Conservation (phyloP, 37 sponge, comb jelly and placozoan species). For the Bolinopsis microptera region DNA sequence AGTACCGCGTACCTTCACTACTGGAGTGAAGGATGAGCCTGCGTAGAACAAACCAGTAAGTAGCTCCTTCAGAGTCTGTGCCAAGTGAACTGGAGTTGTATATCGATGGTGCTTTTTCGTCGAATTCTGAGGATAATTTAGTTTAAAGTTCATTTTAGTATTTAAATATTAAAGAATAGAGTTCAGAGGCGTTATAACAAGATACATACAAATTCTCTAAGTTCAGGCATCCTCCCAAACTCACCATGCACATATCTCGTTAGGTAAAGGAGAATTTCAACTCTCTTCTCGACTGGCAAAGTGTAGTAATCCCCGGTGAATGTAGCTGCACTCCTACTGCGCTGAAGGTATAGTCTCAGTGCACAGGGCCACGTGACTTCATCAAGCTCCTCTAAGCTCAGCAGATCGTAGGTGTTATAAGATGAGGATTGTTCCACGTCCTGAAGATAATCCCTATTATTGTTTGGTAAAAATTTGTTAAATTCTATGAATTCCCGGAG, state of each 20-base stretch:
- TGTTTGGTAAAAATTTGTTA: too few species aligned
- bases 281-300: not conserved
- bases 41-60: not conserved
- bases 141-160: not conserved
- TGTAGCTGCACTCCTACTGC: too few species aligned
- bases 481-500: too few species aligned
- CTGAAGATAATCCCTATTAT: too few species aligned
- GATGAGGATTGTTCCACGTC: not conserved
- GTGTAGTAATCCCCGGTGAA: conserved; percentile 49
- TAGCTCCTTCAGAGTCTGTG: not conserved
- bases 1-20: not conserved
- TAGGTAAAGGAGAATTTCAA: not conserved
- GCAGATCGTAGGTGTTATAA: conserved; percentile 1
- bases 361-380: conserved; percentile 57
- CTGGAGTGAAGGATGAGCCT: not conserved
- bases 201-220: too few species aligned
- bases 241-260: not conserved
- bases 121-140: not conserved
- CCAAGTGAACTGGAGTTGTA: not conserved
- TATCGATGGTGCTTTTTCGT: not conserved
- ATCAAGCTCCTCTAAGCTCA: conserved; percentile 15
- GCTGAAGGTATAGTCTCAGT: not conserved
- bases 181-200: too few species aligned
- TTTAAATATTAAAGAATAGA: not conserved
- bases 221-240: too few species aligned